A percentile compares a stretch with the other conserved stretches of the same genome.
Evolutionary conservation across 2,113 vertebrate species (phyloP).

Genomic region (Emydura subglobosa): DNA sequence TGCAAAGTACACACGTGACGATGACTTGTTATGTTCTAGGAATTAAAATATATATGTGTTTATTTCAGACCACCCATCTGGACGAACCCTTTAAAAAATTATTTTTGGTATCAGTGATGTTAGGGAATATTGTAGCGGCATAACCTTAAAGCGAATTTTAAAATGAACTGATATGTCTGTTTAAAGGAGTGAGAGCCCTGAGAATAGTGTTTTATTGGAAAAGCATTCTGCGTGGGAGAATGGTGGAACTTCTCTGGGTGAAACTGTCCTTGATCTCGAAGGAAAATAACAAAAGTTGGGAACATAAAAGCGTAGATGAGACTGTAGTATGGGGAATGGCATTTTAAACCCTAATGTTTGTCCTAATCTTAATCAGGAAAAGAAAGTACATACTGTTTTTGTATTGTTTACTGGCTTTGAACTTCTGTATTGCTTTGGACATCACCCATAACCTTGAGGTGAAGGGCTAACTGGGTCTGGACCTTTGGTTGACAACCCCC

Average conservation of each 20-base stretch:
- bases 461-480: slow-evolving; percentile 74
- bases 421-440: slow-evolving; percentile 86
- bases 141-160: not conserved
- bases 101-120: accelerated
- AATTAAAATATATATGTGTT: not conserved
- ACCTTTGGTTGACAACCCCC: slow-evolving; percentile 77
- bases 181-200: not conserved
- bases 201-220: slow-evolving; percentile 10
- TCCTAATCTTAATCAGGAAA: slow-evolving; percentile 21
- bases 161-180: not conserved
- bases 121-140: not conserved
- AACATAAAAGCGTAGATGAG: slow-evolving; percentile 35
- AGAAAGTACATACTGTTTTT: slow-evolving; percentile 69
- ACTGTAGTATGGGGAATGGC: not conserved
- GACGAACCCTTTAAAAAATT: not conserved
- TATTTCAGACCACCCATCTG: not conserved
- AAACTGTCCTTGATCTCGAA: slow-evolving; percentile 63
- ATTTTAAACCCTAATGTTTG: slow-evolving; percentile 9
- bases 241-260: slow-evolving; percentile 24
- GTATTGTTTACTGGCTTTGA: slow-evolving; percentile 85
- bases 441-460: slow-evolving; percentile 86
- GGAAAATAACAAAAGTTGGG: not conserved
- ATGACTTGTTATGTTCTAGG: accelerated
- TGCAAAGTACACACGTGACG: accelerated
- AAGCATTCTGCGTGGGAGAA: accelerated